Base-by-base conservation (phyloP, 2,888 invertebrate genomes). In the Drosophila quinaria region DNA sequence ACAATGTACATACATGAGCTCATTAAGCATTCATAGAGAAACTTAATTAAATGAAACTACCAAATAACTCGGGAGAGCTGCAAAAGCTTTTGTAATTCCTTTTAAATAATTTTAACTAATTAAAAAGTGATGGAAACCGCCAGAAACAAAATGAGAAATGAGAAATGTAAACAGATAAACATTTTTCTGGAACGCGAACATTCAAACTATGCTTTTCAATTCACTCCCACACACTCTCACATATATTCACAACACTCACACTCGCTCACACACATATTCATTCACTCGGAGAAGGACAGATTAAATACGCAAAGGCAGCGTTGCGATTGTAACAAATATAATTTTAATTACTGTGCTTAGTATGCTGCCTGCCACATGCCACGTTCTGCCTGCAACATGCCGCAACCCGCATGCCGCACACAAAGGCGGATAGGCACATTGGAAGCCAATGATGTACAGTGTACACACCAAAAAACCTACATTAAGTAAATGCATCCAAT, bases 71-170 rank as follows among this genome's bases (percentile, higher is more conserved):
- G 41, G 11, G 19, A 50, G 31, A 75, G 62, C 55, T 59, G 67
- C 62, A 65, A 75, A 75, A 46, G 31, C 29, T 51, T 54, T 51
- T 73, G 68, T 80, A 74, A 69, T 74, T 63, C 69, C 79, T 46
- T 78, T 87, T 70, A 71, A 78, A 87, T 89, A 69, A 73, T 87
- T 84, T 89, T 44, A 78, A 84, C 87, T 89, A 87, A 89, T 89
- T 89, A 87, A 88, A 85, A 86, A 44, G 78, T 72, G 68, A 73
- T 78, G 79, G 56, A 65, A 82, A 84, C 79, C 89, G 85, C 75
- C 59, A 87, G 84, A 69, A 78, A 68, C 54, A 47, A 67, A 61
- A 59, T 13, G 73, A 62, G 37, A 67, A 61, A 59, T 13, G 73
- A 62, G 37, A 65, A 62, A 61, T 68, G 69, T 61, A 75, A 85